Base-by-base conservation (phyloP, 2,888 invertebrate species). In the Agrilus mali region DNA sequence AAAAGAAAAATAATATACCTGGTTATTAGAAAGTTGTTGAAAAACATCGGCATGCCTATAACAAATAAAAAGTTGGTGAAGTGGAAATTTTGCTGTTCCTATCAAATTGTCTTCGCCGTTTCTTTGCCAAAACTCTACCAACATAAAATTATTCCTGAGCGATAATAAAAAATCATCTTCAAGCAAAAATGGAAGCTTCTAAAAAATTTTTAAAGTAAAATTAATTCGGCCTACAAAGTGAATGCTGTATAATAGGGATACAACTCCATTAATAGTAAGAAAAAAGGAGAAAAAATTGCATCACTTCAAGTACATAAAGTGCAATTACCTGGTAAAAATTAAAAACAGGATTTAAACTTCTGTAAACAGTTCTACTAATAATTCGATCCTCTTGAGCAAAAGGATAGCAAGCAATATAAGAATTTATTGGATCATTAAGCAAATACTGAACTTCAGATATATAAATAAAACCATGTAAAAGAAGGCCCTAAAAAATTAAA, bases 11-110 rank as follows among this genome's bases (percentile, higher is more conserved):
- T 41, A 41, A 50, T 51, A 50, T 60, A 77, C 77, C 63, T 73
- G 71, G 47, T 70, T 73, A 50, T 70, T 64, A 45, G 68, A 60
- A 22, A 77, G 62, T 57, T 75, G 73, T 49, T 73, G 61, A 27
- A 70, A 67, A 45, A 78, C 70, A 40, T 63, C 63, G 14, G 69
- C 66, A 65, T 78, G 77, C 48, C 73, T 66, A 53, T 72, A 78
- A 1, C 77, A 73, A 39, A 78, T 63, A 52, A 72, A 78, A 53
- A 78, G 72, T 47, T 75, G 74, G 60, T 79, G 77, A 36, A 78
- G 56, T 4, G 76, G 66, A 38, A 79, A 55, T 54, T 72, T 73
- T 4, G 72, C 65, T 20, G 73, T 59, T 15, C 76, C 77, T 38
- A 75, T 53, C 5, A 73, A 53, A 41, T 59, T 56, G 47, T 71